Evolutionary conservation across 1,140 invertebrate species (phyloP), one percentile per base, ranked within the genome.

Genomic region (Psilanteris sp.): DNA sequence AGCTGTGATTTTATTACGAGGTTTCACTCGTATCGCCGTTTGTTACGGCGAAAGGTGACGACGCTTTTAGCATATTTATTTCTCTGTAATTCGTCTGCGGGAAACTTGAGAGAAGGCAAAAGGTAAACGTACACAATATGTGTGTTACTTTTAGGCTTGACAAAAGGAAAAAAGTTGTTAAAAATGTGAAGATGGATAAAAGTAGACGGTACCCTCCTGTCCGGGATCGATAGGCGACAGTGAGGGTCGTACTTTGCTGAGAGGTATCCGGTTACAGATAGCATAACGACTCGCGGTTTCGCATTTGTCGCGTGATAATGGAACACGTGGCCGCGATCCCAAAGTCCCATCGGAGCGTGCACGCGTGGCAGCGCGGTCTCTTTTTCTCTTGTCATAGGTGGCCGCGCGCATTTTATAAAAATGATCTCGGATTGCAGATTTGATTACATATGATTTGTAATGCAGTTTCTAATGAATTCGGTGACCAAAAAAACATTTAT

Each of bases 211-310:
- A 37, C 2, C 5, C 22, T 15, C 32, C 54, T 32, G 73, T 72
- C 62, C 59, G 34, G 77, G 79, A 81, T 80, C 81, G 78, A 83
- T 81, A 52, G 71, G 48, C 62, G 26, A 68, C 46, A 44, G 59
- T 46, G 46, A 54, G 66, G 57, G 77, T 55, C 62, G 55, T 59
- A 43, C 36, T 29, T 66, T 61, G 68, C 67, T 78, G 75, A 75
- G 67, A 78, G 59, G 73, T 80, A 81, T 84, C 81, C 78, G 71
- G 78, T 85, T 85, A 80, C 82, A 81, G 81, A 83, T 82, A 81
- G 79, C 83, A 81, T 81, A 82, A 81, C 79, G 77, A 83, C 78
- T 81, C 79, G 81, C 81, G 81, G 80, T 81, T 85, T 81, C 81
- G 77, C 82, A 83, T 85, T 84, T 82, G 82, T 80, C 75, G 66